Percentiles rank a stretch among this genome's conserved stretches.
phyloP scores from a whole-genome alignment of 2,797 vertebrate genomes.

The Pangasius mekongensis region DNA sequence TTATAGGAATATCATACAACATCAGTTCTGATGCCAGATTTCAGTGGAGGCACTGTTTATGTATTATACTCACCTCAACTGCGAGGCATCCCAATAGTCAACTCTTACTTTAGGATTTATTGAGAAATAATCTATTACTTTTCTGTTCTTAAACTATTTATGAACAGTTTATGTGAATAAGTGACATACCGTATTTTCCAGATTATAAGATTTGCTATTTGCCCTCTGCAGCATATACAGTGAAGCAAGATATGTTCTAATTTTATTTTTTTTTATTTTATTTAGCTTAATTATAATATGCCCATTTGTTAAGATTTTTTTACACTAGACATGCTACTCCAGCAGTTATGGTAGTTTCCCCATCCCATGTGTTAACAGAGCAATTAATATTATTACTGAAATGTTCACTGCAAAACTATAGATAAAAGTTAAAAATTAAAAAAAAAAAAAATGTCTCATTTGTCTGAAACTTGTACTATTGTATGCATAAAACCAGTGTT shows the following conservation, averaged over 20 bases:
- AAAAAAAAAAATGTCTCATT: neutral
- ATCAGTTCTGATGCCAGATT: constrained; percentile 22
- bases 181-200: constrained; percentile 6
- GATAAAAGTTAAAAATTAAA: neutral
- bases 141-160: constrained; percentile 51
- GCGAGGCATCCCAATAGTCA: constrained; percentile 23
- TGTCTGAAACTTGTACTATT: neutral
- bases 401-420: constrained; percentile 5
- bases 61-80: neutral
- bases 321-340: neutral
- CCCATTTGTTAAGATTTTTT: constrained; percentile 1
- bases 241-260: constrained; percentile 2
- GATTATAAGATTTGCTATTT: constrained; percentile 4
- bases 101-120: constrained; percentile 53
- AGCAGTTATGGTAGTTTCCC: neutral
- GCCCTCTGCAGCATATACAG: neutral
- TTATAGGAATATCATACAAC: constrained; percentile 1
- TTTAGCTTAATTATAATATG: constrained; percentile 3
- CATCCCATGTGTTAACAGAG: neutral
- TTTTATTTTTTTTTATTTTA: neutral
- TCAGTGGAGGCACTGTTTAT: constrained; percentile 47
- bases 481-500: neutral
- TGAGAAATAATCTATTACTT: constrained; percentile 45
- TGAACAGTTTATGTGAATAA: constrained; percentile 45
- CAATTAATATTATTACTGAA: constrained; percentile 23